Base-by-base conservation (phyloP, 35 echinoderm and acorn worm genomes). In the Acanthaster planci region DNA sequence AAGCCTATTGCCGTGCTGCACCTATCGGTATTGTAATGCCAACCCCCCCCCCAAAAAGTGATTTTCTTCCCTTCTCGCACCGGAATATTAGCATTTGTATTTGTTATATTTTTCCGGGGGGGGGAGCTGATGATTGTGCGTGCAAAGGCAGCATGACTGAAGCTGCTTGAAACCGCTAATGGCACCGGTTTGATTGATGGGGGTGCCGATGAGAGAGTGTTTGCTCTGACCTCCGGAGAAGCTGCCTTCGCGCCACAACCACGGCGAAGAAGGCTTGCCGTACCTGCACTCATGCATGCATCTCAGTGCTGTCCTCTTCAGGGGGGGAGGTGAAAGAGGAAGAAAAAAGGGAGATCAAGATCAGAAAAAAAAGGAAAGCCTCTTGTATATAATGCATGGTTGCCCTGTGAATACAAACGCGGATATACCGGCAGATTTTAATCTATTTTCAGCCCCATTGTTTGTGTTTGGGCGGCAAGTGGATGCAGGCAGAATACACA, bases 131-230 rank as follows among this genome's bases (percentile, higher is more conserved):
- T 26, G 64, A 30, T 72, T 72, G 64, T 72, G 29, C 26, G 64
- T 30, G 64, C 34, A 10, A 47, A 27, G 59, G n/a, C 21, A 67
- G 59, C 59, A 15, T 56, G 54, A n/a, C 56, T 29, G 64, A 47
- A 47, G 64, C 64, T 26, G 64, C 64, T 72, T 27, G 19, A 72
- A 47, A 72, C 64, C 64, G 64, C 64, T 72, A 72, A 72, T 72
- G 64, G 64, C 64, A 72, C 26, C 30, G 64, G 64, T 72, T 72
- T 72, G 64, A 72, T 72, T 72, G 64, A 72, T 72, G 64, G 64
- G 64, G 64, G 64, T 34, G 30, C 21, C 34, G 64, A 34, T 72
- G 64, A 72, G 64, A 72, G 64, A 72, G 64, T 72, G 64, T 72
- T 72, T 72, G 64, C 64, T 72, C 64, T 72, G 64, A 72, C 64